Conservation (phyloP, 2,113 vertebrate genomes). For the Dissostichus mawsoni region DNA sequence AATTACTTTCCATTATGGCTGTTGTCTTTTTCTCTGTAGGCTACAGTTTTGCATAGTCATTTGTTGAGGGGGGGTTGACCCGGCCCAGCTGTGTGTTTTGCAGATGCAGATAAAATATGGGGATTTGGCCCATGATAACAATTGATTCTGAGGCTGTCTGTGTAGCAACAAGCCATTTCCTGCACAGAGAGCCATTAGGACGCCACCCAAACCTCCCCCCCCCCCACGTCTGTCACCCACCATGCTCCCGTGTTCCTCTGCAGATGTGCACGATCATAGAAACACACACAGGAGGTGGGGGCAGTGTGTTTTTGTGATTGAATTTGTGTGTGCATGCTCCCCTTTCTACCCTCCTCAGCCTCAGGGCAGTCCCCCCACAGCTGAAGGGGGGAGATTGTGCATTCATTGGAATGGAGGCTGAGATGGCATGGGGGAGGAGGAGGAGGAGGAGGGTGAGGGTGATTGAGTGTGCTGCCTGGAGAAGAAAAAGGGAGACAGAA, state of each 20-base stretch:
- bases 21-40: slow-evolving; percentile 9
- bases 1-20: slow-evolving; percentile 14
- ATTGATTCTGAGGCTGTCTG: slow-evolving; percentile 63
- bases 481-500: slow-evolving; percentile 70
- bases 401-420: slow-evolving; percentile 83
- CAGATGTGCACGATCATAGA: slow-evolving; percentile 79
- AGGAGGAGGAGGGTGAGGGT: slow-evolving; percentile 52
- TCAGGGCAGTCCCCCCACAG: slow-evolving; percentile 64
- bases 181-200: slow-evolving; percentile 65
- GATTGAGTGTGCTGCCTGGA: slow-evolving; percentile 83
- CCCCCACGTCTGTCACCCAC: slow-evolving; percentile 42
- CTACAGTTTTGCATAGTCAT: slow-evolving; percentile 63
- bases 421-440: slow-evolving; percentile 44
- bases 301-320: slow-evolving; percentile 42
- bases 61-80: slow-evolving; percentile 36
- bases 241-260: slow-evolving; percentile 64
- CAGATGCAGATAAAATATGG: slow-evolving; percentile 52
- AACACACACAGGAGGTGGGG: slow-evolving; percentile 20
- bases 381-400: slow-evolving; percentile 79
- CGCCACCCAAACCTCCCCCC: slow-evolving; percentile 38
- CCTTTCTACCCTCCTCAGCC: slow-evolving; percentile 63
- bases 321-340: slow-evolving; percentile 66
- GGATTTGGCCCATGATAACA: slow-evolving; percentile 52
- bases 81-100: slow-evolving; percentile 47
- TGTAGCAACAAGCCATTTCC: slow-evolving; percentile 77